Base-by-base conservation (phyloP, 1,140 invertebrate genomes). In the Drosophila auraria region DNA sequence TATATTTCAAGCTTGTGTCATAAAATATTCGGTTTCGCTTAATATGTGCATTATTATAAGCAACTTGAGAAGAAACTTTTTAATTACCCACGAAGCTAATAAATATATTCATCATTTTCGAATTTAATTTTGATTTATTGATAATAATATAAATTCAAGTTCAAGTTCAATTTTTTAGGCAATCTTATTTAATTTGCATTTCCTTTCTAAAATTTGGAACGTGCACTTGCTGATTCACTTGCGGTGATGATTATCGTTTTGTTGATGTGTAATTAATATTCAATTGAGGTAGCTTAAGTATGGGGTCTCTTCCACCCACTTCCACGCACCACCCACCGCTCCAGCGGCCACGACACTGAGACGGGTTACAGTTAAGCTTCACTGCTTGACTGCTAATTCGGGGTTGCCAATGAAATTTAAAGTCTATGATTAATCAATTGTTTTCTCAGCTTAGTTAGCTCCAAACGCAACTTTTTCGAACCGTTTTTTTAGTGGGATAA, bases 321-420 rank as follows among this genome's bases (percentile, higher is more conserved):
- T 25, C 44, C 54, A n/a, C 44, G 5, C 23, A n/a, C 57, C 40
- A 56, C 36, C 36, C 33, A 57, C 50, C 23, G 36, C 61, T 30
- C 64, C 38, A 40, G 14, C 23, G 20, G 25, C 56, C 73, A 38
- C 50, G 73, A 74, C 75, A 71, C 60, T 82, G 75, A 76, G 68
- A 81, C 79, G 79, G 75, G 70, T 76, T 87, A 87, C 83, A 87
- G 83, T 86, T 86, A 82, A 66, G 63, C 50, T 36, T 45, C 62
- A 68, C 57, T 58, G 50, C 36, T 44, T 14, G 75, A 82, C 65
- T 86, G 66, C 72, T 76, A 82, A 86, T 86, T 70, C 82, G 23
- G 60, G 30, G 53, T 80, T 80, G 54, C 62, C 83, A 87, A 80
- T 80, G 79, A 80, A 76, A 79, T 61, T 50, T 45, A 71, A 68